Percentiles rank a stretch among this genome's conserved stretches.
Evolutionary conservation across 2,888 invertebrate species (phyloP).

Genomic region (Agonopterix arenella): DNA sequence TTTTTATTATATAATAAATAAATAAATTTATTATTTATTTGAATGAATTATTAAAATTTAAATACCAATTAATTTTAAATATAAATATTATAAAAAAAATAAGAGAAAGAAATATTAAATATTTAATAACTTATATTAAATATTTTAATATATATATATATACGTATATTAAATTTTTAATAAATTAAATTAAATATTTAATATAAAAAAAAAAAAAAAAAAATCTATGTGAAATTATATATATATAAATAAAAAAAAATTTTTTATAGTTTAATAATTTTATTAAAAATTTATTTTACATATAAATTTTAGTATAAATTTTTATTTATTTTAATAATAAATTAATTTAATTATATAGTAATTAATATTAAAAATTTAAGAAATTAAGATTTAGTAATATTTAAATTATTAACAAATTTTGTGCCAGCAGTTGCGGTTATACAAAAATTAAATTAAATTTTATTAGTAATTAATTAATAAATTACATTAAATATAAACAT

Average conservation of each 20-base stretch:
- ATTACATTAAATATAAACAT: conserved; percentile 44
- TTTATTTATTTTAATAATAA: conserved; percentile 57
- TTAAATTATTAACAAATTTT: conserved; percentile 78
- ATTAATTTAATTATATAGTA: conserved; percentile 34
- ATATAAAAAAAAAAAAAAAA: conserved; percentile 49
- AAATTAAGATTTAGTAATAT: conserved; percentile 79
- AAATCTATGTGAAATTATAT: conserved; percentile 35
- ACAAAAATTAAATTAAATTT: conserved; percentile 78
- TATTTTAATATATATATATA: conserved; percentile 12
- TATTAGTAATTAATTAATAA: conserved; percentile 58
- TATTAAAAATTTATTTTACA: conserved; percentile 73
- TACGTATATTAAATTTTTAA: conserved; percentile 15
- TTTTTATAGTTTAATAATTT: conserved; percentile 69
- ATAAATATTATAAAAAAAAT: conserved; percentile 13
- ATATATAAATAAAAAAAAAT: conserved; percentile 38
- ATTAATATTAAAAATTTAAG: conserved; percentile 76
- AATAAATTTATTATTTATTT: conserved; percentile 19
- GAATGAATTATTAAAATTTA: conserved; percentile 11
- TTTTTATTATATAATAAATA: conserved; percentile 17
- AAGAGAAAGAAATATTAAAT: conserved; percentile 13
- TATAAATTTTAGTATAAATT: conserved; percentile 68
- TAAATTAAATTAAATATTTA: conserved; percentile 17
- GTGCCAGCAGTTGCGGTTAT: conserved; percentile 85
- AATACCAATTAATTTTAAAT: conserved; percentile 14
- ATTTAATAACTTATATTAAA: conserved; percentile 18